Evolutionary conservation across 1,140 invertebrate species (phyloP), one percentile per base, ranked within the genome.

Genomic region (Drosophila neocordata): DNA sequence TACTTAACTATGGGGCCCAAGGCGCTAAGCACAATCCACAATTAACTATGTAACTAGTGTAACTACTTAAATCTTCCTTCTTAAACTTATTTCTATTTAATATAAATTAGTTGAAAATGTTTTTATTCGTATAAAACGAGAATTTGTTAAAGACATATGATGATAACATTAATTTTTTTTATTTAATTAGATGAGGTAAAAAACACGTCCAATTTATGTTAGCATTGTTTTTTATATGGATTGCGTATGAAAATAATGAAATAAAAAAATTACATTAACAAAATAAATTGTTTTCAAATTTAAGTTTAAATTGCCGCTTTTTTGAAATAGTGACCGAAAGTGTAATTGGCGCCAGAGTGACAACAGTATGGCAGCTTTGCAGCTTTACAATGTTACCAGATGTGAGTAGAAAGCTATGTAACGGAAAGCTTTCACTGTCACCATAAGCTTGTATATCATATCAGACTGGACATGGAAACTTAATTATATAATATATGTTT

Each of bases 1-100:
- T 87, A 87, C 83, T 87, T 87, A 87, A 71, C 65, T 58, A 66
- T 59, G 68, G 61, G 73, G 70, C 79, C 82, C 67, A 81, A 85
- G 81, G 82, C 81, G 74, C 65, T 34, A 18, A 78, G 82, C 82
- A 85, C 82, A 85, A 85, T 72, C 71, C 24, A 73, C 41, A 48
- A 48, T 48, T 20, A 15, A 48, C 37, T 38, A 38, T 13, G 37
- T 38, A 38, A 38, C 41, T 48, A 48, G 41, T 48, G 41, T 48
- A 48, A 48, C 15, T 56, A 77, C 69, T 66, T 44, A 48, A 65
- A 73, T 60, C 12, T 56, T 34, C 67, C 74, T 78, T 82, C 70
- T 79, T 76, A 4, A 31, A 6, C 77, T 77, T 56, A 65, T 38
- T 35, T 48, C 6, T 48, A 20, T 48, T 48, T 4, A 48, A 20